phyloP scores from a whole-genome alignment of 2,888 invertebrate species.

The Eupithecia subfuscata region DNA sequence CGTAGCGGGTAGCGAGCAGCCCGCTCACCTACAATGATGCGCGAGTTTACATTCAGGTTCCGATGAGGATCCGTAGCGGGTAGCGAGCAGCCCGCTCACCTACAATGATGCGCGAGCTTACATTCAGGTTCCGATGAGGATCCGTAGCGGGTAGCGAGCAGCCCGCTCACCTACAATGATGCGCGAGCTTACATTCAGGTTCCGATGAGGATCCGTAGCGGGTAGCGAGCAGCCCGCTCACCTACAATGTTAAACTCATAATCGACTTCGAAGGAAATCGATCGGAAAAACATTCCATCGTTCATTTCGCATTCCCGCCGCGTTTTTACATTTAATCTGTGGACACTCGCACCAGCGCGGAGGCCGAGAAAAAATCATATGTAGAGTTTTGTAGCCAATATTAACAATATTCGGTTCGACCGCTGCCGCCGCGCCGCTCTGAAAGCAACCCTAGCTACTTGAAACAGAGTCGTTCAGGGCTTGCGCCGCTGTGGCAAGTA shows the following conservation, averaged over 20 bases:
- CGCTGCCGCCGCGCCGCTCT: neutral
- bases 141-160: neutral
- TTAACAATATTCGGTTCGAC: constrained; percentile 48
- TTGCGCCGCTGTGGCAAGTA: constrained; percentile 5
- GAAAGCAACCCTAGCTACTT: neutral
- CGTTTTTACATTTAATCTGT: constrained; percentile 63
- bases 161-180: constrained; percentile 41
- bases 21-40: too few relatives aligned
- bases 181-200: too few relatives aligned
- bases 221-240: constrained; percentile 27
- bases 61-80: too few relatives aligned
- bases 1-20: too few relatives aligned
- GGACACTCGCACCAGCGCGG: constrained; percentile 50
- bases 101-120: constrained; percentile 34
- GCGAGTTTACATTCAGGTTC: too few relatives aligned
- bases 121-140: neutral
- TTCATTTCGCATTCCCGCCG: constrained; percentile 60
- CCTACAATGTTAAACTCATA: constrained; percentile 50
- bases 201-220: too few relatives aligned
- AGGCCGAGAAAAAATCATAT: constrained; percentile 55
- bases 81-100: constrained; percentile 30
- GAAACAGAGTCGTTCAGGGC: constrained; percentile 33
- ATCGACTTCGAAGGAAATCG: constrained; percentile 56
- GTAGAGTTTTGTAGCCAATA: constrained; percentile 54
- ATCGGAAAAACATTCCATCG: constrained; percentile 51